phyloP scores from a whole-genome alignment of 2,888 invertebrate genomes.

The Sialis fuliginosa region DNA sequence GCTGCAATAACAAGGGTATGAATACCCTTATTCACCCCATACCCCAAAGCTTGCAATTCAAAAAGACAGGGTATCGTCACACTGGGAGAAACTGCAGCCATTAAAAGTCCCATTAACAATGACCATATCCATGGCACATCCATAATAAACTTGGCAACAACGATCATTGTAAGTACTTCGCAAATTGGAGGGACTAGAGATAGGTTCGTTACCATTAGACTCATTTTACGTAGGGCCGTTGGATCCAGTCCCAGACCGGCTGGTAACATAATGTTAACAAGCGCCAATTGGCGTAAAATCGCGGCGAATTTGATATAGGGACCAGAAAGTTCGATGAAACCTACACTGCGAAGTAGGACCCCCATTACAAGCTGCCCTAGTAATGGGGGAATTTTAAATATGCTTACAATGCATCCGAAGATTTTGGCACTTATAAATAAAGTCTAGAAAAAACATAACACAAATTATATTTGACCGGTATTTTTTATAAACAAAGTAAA shows the following conservation, averaged over 20 bases:
- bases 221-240: constrained; percentile 32
- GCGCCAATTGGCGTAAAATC: constrained; percentile 35
- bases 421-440: constrained; percentile 16
- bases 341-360: constrained; percentile 30
- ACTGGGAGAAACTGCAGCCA: constrained; percentile 55
- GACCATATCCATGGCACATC: constrained; percentile 44
- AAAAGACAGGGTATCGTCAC: constrained; percentile 55
- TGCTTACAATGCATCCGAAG: constrained; percentile 11
- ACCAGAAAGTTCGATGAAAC: constrained; percentile 25
- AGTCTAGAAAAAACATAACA: constrained; percentile 10
- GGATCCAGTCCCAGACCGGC: constrained; percentile 47
- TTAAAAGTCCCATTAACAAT: constrained; percentile 31
- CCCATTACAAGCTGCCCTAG: constrained; percentile 45
- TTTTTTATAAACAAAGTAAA: background rate
- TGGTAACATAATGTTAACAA: constrained; percentile 43
- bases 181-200: constrained; percentile 38
- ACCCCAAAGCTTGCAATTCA: constrained; percentile 37
- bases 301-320: constrained; percentile 28
- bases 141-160: constrained; percentile 33
- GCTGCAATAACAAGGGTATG: constrained; percentile 56
- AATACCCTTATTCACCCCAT: constrained; percentile 54
- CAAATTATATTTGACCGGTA: background rate
- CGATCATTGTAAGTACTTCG: constrained; percentile 33
- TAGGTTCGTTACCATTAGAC: constrained; percentile 32
- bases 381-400: constrained; percentile 30